Percentiles rank a stretch among this genome's conserved stretches.
Conservation (phyloP, 2,797 vertebrate genomes). For the Halcyon badia region DNA sequence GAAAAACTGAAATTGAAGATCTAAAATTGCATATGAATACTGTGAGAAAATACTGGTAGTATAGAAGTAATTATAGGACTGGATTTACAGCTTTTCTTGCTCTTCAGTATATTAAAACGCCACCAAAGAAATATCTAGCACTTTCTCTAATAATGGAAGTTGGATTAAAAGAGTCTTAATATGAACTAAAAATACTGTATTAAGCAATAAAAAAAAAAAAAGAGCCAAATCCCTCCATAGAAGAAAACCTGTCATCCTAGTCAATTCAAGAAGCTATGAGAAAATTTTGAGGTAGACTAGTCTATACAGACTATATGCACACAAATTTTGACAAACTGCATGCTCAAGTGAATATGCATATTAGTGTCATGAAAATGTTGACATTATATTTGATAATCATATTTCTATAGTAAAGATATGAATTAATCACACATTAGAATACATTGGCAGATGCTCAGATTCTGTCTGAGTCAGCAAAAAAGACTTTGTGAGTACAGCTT, state of each 20-base stretch:
- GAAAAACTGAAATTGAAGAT: not conserved
- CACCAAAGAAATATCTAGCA: not conserved
- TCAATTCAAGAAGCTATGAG: not conserved
- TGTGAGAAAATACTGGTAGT: not conserved
- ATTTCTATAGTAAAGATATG: not conserved
- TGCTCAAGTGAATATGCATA: not conserved
- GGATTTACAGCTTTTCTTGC: not conserved
- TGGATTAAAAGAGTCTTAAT: not conserved
- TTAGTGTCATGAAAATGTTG: not conserved
- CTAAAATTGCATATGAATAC: not conserved
- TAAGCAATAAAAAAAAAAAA: not conserved
- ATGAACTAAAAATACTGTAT: not conserved
- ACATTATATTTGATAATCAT: not conserved
- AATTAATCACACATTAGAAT: not conserved
- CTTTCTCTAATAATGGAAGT: not conserved
- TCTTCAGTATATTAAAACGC: not conserved
- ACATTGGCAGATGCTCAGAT: not conserved
- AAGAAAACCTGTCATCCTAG: not conserved
- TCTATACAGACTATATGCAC: not conserved
- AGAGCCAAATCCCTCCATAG: not conserved
- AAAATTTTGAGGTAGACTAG: not conserved
- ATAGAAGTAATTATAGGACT: not conserved
- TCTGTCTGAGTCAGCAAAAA: not conserved
- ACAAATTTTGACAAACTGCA: not conserved
- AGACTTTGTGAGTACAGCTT: not conserved